phyloP scores from a whole-genome alignment of 2,113 vertebrate species.

The Coracopsis vasa region DNA sequence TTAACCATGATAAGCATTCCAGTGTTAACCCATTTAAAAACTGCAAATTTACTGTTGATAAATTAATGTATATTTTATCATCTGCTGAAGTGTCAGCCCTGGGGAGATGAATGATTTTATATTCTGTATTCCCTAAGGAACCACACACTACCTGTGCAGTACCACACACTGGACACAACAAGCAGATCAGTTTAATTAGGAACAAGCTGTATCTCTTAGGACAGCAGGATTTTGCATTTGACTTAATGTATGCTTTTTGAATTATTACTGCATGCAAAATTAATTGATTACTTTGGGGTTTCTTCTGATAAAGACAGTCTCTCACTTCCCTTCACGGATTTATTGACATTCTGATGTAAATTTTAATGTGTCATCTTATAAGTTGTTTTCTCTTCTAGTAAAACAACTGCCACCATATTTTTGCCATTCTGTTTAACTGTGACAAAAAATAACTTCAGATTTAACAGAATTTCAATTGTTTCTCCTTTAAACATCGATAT shows the following conservation, averaged over 20 bases:
- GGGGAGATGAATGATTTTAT: neutral
- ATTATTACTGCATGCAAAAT: neutral
- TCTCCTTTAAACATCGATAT: neutral
- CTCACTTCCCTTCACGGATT: neutral
- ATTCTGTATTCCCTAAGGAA: neutral
- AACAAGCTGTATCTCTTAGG: neutral
- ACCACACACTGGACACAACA: neutral
- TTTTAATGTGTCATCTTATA: neutral
- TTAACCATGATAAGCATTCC: neutral
- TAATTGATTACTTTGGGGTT: neutral
- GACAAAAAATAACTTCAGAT: neutral
- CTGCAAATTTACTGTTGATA: rapidly evolving
- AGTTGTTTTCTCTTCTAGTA: neutral
- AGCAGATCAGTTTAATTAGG: neutral
- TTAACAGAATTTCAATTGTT: neutral
- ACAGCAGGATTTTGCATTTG: neutral
- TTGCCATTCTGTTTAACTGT: neutral
- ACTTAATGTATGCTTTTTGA: neutral
- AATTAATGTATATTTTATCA: neutral
- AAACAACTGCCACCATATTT: neutral
- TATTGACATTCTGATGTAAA: neutral
- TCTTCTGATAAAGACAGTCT: neutral
- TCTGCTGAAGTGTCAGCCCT: neutral
- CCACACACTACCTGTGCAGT: neutral
- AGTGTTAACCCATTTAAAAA: neutral